These are phyloP conservation scores for Lepidurus packardi DNA, from an alignment of 1,140 invertebrate species.

Conservation along the genomic window DNA sequence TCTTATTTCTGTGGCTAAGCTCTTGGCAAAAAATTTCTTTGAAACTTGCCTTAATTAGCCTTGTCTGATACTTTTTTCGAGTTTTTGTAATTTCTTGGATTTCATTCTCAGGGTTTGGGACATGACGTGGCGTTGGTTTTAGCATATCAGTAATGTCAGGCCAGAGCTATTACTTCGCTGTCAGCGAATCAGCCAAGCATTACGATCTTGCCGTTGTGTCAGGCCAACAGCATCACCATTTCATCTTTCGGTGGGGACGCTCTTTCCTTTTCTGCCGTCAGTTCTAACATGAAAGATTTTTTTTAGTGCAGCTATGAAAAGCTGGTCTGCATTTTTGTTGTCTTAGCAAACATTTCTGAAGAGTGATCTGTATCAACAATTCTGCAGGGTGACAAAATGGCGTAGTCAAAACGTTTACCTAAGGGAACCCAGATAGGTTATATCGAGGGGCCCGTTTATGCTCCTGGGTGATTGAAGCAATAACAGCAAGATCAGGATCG, in stretches of 20 bases:
- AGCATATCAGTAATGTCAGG: constrained; percentile 18
- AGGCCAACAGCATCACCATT: not conserved
- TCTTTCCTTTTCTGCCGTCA: not conserved
- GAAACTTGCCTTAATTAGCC: too few relatives aligned
- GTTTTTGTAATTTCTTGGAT: too few relatives aligned
- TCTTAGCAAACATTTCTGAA: not conserved
- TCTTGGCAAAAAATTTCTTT: too few relatives aligned
- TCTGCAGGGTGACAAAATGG: not conserved
- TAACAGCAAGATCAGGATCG: not conserved
- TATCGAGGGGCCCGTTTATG: not conserved
- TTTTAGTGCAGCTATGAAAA: not conserved
- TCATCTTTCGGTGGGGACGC: not conserved
- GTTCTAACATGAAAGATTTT: not conserved
- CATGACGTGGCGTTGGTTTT: not conserved
- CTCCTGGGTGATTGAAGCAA: not conserved
- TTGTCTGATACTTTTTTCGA: too few relatives aligned
- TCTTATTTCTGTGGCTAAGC: too few relatives aligned
- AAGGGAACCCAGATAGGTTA: not conserved
- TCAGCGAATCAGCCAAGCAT: constrained; percentile 15
- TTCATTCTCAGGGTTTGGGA: not conserved
- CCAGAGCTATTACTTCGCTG: not conserved
- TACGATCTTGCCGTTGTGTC: not conserved
- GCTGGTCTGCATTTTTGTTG: not conserved
- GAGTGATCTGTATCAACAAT: not conserved
- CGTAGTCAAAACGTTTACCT: not conserved